Conservation (phyloP, 2,113 vertebrate genomes). For the Opisthocomus hoazin region DNA sequence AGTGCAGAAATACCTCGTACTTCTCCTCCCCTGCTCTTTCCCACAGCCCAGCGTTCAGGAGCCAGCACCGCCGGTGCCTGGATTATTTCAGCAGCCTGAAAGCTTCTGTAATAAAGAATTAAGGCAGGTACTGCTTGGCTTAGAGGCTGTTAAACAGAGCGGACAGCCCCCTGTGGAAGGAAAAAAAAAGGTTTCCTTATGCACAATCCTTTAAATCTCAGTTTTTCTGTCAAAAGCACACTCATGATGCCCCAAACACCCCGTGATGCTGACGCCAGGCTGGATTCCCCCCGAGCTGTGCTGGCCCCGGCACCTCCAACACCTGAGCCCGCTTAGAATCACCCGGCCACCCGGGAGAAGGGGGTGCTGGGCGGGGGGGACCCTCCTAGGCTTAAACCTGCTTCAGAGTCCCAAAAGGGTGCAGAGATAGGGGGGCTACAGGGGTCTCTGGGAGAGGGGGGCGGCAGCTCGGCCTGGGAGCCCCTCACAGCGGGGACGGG, state of each 20-base stretch:
- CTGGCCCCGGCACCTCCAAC: background rate
- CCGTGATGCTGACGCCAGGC: fast-evolving
- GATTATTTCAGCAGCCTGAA: background rate
- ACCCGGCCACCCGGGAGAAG: fast-evolving
- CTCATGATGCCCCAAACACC: fast-evolving
- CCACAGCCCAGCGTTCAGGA: background rate
- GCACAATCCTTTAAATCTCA: fast-evolving
- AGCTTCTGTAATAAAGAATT: background rate
- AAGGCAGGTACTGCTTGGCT: fast-evolving
- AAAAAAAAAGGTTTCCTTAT: fast-evolving
- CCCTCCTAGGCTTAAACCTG: background rate
- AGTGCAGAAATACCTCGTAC: background rate
- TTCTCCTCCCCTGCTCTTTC: background rate
- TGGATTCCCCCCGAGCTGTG: fast-evolving
- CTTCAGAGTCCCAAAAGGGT: background rate
- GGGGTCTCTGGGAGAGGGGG: fast-evolving
- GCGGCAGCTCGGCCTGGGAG: background rate
- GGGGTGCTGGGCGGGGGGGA: background rate
- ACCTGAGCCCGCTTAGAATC: fast-evolving
- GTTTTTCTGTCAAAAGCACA: background rate
- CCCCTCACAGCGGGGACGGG: background rate
- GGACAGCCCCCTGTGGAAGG: background rate
- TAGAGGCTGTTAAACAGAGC: fast-evolving
- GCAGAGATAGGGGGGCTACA: background rate
- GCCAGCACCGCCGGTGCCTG: fast-evolving